Percentiles rank a stretch among this genome's conserved stretches.
These are phyloP conservation scores for Perca schrenkii DNA, from an alignment of 2,113 vertebrate genomes.

Conservation along the genomic window DNA sequence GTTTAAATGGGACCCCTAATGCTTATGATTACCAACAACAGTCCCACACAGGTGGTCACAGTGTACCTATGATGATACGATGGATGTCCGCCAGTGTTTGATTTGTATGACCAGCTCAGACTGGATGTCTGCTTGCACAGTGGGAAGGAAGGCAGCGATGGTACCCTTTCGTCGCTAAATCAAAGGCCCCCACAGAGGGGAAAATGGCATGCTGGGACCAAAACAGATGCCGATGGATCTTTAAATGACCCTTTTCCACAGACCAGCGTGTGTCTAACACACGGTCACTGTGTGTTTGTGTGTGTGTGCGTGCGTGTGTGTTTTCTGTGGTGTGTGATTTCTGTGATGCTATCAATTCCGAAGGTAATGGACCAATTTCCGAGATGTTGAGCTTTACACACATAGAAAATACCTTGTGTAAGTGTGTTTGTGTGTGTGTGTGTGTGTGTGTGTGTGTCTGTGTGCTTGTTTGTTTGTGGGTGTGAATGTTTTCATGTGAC, in stretches of 20 bases:
- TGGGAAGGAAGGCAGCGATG: constrained; percentile 43
- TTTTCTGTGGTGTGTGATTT: constrained; percentile 19
- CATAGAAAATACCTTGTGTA: constrained; percentile 20
- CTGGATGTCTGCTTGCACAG: constrained; percentile 59
- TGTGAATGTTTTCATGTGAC: constrained; percentile 37
- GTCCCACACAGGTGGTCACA: constrained; percentile 41
- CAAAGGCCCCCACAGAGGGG: constrained; percentile 64
- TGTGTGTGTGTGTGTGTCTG: neutral
- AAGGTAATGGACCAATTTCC: constrained; percentile 64
- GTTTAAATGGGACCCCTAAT: constrained; percentile 39
- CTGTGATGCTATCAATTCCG: constrained; percentile 55
- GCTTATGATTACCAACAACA: constrained; percentile 51
- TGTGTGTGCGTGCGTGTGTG: constrained; percentile 18
- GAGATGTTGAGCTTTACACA: constrained; percentile 38
- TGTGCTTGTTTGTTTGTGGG: constrained; percentile 19
- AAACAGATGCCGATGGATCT: constrained; percentile 74
- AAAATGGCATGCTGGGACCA: constrained; percentile 66
- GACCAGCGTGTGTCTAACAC: constrained; percentile 60
- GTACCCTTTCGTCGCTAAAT: constrained; percentile 63
- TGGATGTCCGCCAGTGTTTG: constrained; percentile 48
- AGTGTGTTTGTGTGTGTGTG: neutral
- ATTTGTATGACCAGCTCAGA: constrained; percentile 56
- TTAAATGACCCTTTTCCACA: constrained; percentile 73
- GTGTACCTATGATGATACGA: constrained; percentile 43
- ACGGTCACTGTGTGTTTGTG: constrained; percentile 30